phyloP scores from a whole-genome alignment of 2,797 vertebrate species.

The Enteromius argenteus region DNA sequence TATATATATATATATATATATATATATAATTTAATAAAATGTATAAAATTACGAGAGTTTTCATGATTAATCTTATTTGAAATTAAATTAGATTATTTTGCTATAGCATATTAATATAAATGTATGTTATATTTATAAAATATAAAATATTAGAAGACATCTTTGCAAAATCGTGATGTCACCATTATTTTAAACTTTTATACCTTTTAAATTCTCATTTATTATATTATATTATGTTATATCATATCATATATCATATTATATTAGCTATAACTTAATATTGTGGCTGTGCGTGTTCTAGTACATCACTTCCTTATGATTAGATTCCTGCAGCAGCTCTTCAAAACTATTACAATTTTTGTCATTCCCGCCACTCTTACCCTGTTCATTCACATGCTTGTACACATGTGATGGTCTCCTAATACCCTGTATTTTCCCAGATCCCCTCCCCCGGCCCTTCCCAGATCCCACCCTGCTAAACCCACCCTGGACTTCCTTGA shows the following conservation, averaged over 20 bases:
- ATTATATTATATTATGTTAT: neutral
- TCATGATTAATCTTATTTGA: neutral
- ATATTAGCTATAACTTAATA: neutral
- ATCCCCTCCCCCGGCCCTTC: neutral
- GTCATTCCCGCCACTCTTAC: neutral
- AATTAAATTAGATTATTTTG: neutral
- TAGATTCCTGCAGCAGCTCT: neutral
- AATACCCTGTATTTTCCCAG: neutral
- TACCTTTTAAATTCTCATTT: no score
- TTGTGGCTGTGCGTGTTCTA: neutral
- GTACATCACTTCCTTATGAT: neutral
- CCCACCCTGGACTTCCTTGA: conserved; percentile 35
- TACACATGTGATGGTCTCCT: neutral
- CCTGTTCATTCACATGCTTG: neutral
- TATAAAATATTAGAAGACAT: no score
- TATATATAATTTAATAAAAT: neutral
- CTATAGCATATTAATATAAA: neutral
- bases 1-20: no score
- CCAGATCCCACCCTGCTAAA: conserved; percentile 10
- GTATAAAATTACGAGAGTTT: neutral
- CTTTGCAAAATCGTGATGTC: no score
- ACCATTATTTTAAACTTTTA: no score
- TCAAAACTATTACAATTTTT: neutral
- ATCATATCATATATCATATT: neutral
- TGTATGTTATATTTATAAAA: no score